Percentiles rank a stretch among this genome's conserved stretches.
phyloP scores from a whole-genome alignment of 2,888 invertebrate species.

The Xanthorhoe spadicearia region DNA sequence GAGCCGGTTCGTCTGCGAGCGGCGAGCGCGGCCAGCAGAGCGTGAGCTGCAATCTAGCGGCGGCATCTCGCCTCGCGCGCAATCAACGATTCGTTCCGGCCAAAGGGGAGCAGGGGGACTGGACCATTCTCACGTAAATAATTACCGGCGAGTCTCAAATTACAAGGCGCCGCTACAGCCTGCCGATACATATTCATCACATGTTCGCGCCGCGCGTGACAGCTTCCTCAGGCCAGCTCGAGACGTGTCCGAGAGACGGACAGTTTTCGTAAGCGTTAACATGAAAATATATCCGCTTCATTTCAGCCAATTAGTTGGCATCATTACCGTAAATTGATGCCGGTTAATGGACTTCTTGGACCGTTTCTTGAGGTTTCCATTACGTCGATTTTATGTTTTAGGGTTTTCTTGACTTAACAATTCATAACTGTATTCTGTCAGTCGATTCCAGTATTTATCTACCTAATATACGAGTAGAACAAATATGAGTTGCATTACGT shows the following conservation, averaged over 20 bases:
- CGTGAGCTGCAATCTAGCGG: conserved; percentile 74
- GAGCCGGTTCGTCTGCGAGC: conserved; percentile 32
- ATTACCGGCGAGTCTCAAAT: conserved; percentile 83
- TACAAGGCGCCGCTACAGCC: conserved; percentile 80
- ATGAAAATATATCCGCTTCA: conserved; percentile 49
- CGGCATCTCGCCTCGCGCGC: conserved; percentile 75
- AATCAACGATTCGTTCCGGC: conserved; percentile 82
- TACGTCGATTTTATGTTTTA: not conserved
- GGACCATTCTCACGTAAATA: conserved; percentile 83
- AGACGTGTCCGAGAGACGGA: conserved; percentile 31
- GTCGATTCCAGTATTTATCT: no score
- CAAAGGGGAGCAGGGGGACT: conserved; percentile 50
- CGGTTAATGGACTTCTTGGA: conserved; percentile 11
- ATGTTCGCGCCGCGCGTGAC: conserved; percentile 81
- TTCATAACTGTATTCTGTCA: not conserved
- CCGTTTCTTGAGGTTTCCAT: conserved; percentile 6
- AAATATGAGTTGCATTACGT: not conserved
- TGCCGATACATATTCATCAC: conserved; percentile 83
- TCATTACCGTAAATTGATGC: conserved; percentile 32
- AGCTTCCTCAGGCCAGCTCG: conserved; percentile 75
- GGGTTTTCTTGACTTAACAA: no score
- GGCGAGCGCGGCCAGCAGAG: conserved; percentile 49
- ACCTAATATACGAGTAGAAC: not conserved
- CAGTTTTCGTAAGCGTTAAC: conserved; percentile 36
- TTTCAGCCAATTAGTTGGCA: conserved; percentile 48